Evolutionary conservation across 1,140 invertebrate genomes (phyloP).

Genomic region (Gerris buenoi): DNA sequence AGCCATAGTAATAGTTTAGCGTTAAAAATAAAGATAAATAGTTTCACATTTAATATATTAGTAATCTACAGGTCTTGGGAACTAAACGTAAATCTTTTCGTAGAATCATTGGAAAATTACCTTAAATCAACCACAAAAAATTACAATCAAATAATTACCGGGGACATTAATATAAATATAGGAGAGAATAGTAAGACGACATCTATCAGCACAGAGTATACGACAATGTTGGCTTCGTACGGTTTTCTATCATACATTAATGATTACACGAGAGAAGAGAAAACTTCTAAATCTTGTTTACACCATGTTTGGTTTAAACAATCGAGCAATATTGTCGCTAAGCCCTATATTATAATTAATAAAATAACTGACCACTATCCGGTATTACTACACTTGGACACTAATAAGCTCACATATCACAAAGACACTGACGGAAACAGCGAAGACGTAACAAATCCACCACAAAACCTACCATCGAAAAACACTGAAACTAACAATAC

Average conservation of each 20-base stretch:
- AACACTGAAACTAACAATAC: neutral
- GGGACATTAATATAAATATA: neutral
- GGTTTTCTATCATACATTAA: neutral
- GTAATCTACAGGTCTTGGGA: neutral
- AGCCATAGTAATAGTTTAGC: too few relatives aligned
- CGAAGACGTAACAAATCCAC: neutral
- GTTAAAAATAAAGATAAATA: too few relatives aligned
- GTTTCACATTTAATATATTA: neutral
- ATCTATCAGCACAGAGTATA: neutral
- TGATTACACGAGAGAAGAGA: neutral
- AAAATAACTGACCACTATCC: neutral
- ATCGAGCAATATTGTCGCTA: neutral
- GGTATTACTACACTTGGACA: neutral
- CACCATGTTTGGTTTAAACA: neutral
- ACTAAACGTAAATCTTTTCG: neutral
- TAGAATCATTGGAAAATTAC: neutral
- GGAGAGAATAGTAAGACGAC: neutral
- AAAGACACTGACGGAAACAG: too few relatives aligned
- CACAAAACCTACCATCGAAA: neutral
- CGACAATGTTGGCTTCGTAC: neutral
- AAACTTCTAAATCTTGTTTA: neutral
- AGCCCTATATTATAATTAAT: neutral
- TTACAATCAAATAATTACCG: neutral
- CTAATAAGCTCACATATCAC: neutral
- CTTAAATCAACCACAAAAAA: neutral